Conservation (phyloP, 2,113 vertebrate species). For the Pseudopipra pipra region DNA sequence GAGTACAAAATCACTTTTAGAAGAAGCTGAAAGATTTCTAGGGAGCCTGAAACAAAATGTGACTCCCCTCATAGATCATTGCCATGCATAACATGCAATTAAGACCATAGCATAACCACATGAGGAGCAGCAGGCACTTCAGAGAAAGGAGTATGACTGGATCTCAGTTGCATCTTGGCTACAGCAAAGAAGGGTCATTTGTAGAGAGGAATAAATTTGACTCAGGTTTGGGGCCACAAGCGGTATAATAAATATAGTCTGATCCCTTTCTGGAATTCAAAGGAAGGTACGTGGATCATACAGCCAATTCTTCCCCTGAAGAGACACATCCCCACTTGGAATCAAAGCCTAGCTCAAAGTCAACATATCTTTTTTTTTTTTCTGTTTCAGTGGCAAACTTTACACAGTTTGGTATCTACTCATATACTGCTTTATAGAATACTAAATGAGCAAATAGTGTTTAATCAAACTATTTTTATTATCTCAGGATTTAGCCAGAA, state of each 20-base stretch:
- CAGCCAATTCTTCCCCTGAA: not conserved
- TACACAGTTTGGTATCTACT: not conserved
- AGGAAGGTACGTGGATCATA: not conserved
- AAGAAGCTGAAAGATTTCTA: not conserved
- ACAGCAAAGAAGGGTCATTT: not conserved
- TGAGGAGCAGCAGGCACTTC: not conserved
- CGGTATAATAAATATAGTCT: not conserved
- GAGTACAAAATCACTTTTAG: not conserved
- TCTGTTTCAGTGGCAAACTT: not conserved
- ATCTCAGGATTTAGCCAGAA: not conserved
- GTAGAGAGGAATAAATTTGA: not conserved
- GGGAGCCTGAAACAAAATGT: not conserved
- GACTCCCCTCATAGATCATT: not conserved
- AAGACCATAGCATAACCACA: not conserved
- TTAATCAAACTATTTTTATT: not conserved
- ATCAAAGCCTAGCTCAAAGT: not conserved
- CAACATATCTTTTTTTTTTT: not conserved
- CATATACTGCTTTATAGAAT: not conserved
- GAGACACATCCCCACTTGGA: not conserved
- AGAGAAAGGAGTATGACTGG: not conserved
- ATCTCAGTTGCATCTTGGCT: not conserved
- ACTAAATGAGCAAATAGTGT: not conserved
- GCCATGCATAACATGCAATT: not conserved
- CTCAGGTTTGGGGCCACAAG: not conserved
- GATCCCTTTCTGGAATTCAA: not conserved